Evolutionary conservation across 2,888 invertebrate species (phyloP), one percentile per base, ranked within the genome.

Genomic region (Perithous albicinctus): DNA sequence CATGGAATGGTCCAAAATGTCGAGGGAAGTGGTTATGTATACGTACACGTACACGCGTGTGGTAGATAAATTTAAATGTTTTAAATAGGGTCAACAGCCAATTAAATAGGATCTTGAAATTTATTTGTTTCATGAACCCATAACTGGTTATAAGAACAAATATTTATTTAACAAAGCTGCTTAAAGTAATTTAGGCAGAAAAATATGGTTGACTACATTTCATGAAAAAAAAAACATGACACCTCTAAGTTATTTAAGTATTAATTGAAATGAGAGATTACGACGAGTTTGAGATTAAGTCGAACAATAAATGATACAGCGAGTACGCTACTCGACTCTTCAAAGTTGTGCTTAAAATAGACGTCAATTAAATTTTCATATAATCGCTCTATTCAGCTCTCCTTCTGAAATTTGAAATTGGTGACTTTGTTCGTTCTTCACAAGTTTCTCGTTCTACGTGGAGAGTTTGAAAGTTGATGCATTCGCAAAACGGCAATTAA

Each of bases 361-460:
- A 7, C 20, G 18, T 8, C 48, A 56, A 56, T 56, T 56, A 56
- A 56, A 56, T 56, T 29, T 56, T 54, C 12, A 18, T 1, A 48
- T 29, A 32, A 29, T 26, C 23, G 29, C 29, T 7, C 0, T 4
- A 32, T 32, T 32, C 26, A 15, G 15, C 29, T 56, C 8, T 26
- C 15, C 23, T 54, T 56, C 56, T 29, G 7, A 32, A 56, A 56
- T 56, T 26, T 56, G n/a, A 56, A 56, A 32, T 7, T 6, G 8
- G 15, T 29, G 15, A 56, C 56, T 15, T 43, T 43, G 54, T n/a
- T 54, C 54, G 54, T 54, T 26, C 5, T 6, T 32, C 7, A 32
- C 29, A 32, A 56, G 56, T 56, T 54, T 54, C 54, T 2, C 26
- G 26, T 54, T 10, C 32, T 15, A 29, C 29, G 2, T n/a, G 15